Percentiles rank a stretch among this genome's conserved stretches.
phyloP scores from a whole-genome alignment of 2,888 invertebrate genomes.

The Andrena trimmerana region DNA sequence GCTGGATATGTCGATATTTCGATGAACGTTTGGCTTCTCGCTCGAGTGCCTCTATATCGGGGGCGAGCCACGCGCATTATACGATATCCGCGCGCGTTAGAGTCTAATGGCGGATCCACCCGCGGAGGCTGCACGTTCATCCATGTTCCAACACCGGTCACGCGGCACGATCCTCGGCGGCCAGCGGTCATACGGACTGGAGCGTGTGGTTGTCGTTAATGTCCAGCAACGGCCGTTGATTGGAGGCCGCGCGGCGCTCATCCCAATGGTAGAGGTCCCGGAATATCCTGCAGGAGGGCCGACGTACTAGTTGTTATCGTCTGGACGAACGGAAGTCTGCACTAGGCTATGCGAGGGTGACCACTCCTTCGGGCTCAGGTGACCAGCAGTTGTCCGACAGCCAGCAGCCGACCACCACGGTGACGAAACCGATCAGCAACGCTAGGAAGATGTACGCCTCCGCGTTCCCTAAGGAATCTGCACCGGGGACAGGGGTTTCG shows the following conservation, averaged over 20 bases:
- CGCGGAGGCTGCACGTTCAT: background rate
- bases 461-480: conserved; percentile 88
- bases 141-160: background rate
- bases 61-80: conserved; percentile 7
- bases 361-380: conserved; percentile 89
- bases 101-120: background rate
- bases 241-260: conserved; percentile 46
- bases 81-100: conserved; percentile 13
- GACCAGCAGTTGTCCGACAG: conserved; percentile 93
- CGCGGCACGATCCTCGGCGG: background rate
- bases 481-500: conserved; percentile 12
- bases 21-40: conserved; percentile 46
- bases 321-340: conserved; percentile 87
- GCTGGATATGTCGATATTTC: conserved; percentile 49
- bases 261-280: conserved; percentile 64
- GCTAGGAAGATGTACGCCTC: conserved; percentile 92
- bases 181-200: conserved; percentile 61
- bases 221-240: conserved; percentile 73
- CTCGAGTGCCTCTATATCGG: conserved; percentile 5
- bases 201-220: conserved; percentile 76
- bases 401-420: conserved; percentile 92
- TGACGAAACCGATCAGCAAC: conserved; percentile 90
- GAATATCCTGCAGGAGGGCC: conserved; percentile 73
- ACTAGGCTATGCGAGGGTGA: conserved; percentile 90
- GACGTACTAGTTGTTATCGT: conserved; percentile 76